A percentile compares a stretch with the other conserved stretches of the same genome.
Conservation (phyloP, 1,140 invertebrate genomes). For the Zaprionus tsacasi region DNA sequence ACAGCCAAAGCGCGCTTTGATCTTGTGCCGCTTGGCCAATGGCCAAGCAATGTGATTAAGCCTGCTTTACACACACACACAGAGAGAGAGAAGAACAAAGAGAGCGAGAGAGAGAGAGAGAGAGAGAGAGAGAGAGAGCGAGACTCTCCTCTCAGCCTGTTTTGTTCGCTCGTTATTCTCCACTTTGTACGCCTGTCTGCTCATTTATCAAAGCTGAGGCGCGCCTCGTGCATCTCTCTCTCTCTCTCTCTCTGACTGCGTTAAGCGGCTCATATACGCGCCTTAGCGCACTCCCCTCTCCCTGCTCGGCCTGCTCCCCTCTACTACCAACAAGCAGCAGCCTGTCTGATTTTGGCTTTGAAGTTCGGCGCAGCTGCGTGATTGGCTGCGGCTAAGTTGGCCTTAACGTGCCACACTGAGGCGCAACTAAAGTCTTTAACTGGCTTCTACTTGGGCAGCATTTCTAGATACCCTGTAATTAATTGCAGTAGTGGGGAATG, state of each 20-base stretch:
- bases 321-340: not conserved
- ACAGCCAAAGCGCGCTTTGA: constrained; percentile 72
- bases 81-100: not conserved
- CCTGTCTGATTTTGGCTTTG: constrained; percentile 73
- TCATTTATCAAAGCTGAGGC: constrained; percentile 78
- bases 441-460: constrained; percentile 61
- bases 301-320: not conserved
- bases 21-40: constrained; percentile 78
- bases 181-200: constrained; percentile 81
- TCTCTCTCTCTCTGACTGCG: constrained; percentile 41
- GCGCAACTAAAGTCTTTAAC: constrained; percentile 76
- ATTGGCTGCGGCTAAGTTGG: constrained; percentile 66
- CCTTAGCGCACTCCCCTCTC: constrained; percentile 16
- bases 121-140: constrained; percentile 20
- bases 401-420: constrained; percentile 43
- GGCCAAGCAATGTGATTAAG: constrained; percentile 83
- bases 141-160: constrained; percentile 60
- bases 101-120: constrained; percentile 16
- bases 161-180: constrained; percentile 82
- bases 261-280: constrained; percentile 77
- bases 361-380: constrained; percentile 82
- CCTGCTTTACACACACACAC: constrained; percentile 58
- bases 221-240: constrained; percentile 18
- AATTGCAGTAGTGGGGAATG: not conserved
- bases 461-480: constrained; percentile 4